Evolutionary conservation across 2,797 vertebrate genomes (phyloP).

Genomic region (Scolopax rusticola): DNA sequence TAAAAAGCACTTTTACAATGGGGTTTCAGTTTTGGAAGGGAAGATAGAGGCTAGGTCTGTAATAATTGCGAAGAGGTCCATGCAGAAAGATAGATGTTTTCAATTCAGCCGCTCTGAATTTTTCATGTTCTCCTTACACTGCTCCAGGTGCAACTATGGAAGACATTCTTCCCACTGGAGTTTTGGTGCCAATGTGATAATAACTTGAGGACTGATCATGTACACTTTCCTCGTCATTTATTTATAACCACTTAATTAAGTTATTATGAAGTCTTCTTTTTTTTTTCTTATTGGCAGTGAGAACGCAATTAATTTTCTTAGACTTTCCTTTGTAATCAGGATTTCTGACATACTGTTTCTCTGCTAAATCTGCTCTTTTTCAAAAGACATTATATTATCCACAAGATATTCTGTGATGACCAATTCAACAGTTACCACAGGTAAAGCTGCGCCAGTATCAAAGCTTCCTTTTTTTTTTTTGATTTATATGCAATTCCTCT

Average conservation of each 20-base stretch:
- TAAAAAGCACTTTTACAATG: neutral
- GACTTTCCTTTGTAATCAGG: conserved; percentile 10
- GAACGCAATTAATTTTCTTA: conserved; percentile 50
- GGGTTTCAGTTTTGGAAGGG: neutral
- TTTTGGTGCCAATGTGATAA: conserved; percentile 46
- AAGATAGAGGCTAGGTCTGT: neutral
- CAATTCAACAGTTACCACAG: neutral
- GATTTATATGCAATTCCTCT: neutral
- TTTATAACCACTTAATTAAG: conserved; percentile 68
- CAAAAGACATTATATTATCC: neutral
- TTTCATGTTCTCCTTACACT: neutral
- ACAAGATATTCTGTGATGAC: conserved; percentile 2
- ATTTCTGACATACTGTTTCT: conserved; percentile 22
- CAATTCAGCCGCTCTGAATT: conserved; percentile 38
- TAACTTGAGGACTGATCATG: conserved; percentile 37
- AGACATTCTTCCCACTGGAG: neutral
- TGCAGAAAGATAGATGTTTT: conserved; percentile 35
- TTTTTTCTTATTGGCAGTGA: neutral
- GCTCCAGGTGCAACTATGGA: conserved; percentile 3
- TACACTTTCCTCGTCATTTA: conserved; percentile 20
- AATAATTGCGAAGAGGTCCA: neutral
- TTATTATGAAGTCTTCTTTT: conserved; percentile 34
- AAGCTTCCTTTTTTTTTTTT: neutral
- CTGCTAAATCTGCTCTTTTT: neutral
- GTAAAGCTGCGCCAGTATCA: neutral